Conservation (phyloP, 2,888 invertebrate genomes). For the Chymomyza fuscimana region DNA sequence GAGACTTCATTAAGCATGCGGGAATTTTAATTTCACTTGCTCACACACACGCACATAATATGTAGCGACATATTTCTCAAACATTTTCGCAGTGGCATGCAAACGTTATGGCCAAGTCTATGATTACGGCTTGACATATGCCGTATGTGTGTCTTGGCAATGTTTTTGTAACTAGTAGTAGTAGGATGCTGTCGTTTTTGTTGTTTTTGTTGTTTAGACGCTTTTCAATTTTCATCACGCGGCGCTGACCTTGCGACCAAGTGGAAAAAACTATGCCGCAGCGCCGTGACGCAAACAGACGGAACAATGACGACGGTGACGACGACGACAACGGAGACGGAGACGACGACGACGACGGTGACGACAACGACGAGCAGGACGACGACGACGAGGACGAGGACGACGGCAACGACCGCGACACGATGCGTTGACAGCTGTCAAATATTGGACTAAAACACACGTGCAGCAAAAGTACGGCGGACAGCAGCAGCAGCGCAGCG, state of each 20-base stretch:
- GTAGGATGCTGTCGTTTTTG: conserved; percentile 5
- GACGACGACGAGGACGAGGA: conserved; percentile 18
- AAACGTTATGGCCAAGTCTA: neutral
- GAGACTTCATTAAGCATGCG: conserved; percentile 66
- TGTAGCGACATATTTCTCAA: conserved; percentile 73
- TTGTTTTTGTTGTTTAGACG: conserved; percentile 47
- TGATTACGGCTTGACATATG: conserved; percentile 23
- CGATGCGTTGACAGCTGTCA: conserved; percentile 63
- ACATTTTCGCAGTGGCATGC: conserved; percentile 55
- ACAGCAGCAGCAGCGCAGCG: conserved; percentile 6
- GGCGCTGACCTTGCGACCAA: conserved; percentile 62
- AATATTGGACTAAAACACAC: conserved; percentile 45
- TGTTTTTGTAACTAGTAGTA: conserved; percentile 10
- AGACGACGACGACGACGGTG: conserved; percentile 20
- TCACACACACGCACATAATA: conserved; percentile 67
- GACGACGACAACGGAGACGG: neutral
- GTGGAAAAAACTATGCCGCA: conserved; percentile 62
- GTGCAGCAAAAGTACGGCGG: conserved; percentile 5
- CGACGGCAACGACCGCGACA: conserved; percentile 23
- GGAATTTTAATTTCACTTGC: conserved; percentile 71
- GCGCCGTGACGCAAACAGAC: conserved; percentile 23
- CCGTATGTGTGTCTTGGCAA: conserved; percentile 25
- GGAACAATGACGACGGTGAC: neutral
- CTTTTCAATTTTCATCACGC: conserved; percentile 67
- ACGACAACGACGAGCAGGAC: conserved; percentile 9